A percentile compares a stretch with the other conserved stretches of the same genome.
Evolutionary conservation across 2,888 invertebrate genomes (phyloP).

Genomic region (Athrips mouffetella): DNA sequence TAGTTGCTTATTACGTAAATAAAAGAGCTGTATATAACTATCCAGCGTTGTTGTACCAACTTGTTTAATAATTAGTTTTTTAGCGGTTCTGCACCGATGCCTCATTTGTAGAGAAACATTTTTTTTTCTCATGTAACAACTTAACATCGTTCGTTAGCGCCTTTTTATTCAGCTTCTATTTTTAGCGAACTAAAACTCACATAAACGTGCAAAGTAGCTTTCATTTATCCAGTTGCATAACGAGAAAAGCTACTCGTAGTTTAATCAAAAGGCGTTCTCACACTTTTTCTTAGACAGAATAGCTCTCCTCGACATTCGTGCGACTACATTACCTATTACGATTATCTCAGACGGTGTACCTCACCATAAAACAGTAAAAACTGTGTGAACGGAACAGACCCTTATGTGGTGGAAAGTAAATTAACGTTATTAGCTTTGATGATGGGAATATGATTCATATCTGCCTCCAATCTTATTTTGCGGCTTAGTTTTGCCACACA

Average conservation of each 20-base stretch:
- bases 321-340: conserved; percentile 24
- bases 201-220: background rate
- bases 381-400: conserved; percentile 9
- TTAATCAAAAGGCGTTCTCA: conserved; percentile 28
- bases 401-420: conserved; percentile 7
- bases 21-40: background rate
- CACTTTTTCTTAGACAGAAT: conserved; percentile 34
- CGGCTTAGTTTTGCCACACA: background rate
- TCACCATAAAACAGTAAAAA: background rate
- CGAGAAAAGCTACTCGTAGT: background rate
- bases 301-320: conserved; percentile 26
- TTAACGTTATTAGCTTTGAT: background rate
- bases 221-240: conserved; percentile 16
- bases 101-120: background rate
- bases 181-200: background rate
- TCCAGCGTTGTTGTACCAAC: background rate
- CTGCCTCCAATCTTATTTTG: conserved; percentile 1
- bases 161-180: background rate
- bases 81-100: conserved; percentile 1
- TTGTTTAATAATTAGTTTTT: conserved; percentile 14
- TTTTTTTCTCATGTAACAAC: background rate
- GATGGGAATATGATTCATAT: conserved; percentile 1
- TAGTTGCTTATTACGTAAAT: conserved; percentile 2
- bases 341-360: conserved; percentile 24
- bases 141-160: background rate